Conservation (phyloP, 2,113 vertebrate species). For the Chloebia gouldiae region DNA sequence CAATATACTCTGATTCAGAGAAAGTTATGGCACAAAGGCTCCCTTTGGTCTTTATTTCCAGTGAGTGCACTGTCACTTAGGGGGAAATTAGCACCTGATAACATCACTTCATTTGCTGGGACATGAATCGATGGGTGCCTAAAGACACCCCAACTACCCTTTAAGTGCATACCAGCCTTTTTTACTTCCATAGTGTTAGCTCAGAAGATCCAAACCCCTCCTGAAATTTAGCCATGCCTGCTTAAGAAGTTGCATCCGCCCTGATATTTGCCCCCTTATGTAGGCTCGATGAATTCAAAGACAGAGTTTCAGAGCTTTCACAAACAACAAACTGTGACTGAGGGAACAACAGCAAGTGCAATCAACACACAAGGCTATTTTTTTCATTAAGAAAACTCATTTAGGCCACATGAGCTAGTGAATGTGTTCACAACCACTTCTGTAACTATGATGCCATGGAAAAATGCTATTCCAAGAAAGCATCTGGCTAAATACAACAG, state of each 20-base stretch:
- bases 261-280: not conserved
- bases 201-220: not conserved
- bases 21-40: not conserved
- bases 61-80: not conserved
- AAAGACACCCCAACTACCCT: not conserved
- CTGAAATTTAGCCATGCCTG: not conserved
- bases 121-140: not conserved
- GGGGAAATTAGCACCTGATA: not conserved
- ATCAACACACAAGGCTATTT: not conserved
- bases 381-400: not conserved
- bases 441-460: slow-evolving; percentile 63
- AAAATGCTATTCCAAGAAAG: slow-evolving; percentile 66
- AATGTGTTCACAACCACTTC: slow-evolving; percentile 55
- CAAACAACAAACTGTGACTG: not conserved
- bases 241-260: rapidly evolving
- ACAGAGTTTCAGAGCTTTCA: not conserved
- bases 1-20: not conserved
- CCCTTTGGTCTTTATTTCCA: not conserved
- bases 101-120: not conserved
- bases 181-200: not conserved
- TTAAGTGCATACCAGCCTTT: not conserved
- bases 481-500: slow-evolving; percentile 64
- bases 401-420: not conserved
- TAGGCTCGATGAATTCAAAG: not conserved
- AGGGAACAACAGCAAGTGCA: not conserved